Evolutionary conservation across 2,888 invertebrate genomes (phyloP), one percentile per base, ranked within the genome.

Genomic region (Copidosoma aretas): DNA sequence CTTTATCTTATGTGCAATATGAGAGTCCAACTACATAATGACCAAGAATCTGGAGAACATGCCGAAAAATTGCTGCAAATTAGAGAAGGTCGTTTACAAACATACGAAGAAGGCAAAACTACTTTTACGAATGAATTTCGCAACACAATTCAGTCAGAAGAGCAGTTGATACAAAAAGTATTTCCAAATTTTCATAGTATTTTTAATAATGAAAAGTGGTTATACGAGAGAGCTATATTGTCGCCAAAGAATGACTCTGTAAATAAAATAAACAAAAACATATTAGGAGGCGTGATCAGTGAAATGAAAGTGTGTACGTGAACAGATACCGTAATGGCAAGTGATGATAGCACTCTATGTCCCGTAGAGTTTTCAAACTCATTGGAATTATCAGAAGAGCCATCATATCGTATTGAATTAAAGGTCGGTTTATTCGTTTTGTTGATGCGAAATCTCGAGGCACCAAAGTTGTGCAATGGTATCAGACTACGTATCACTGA

Each of bases 381-480:
- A n/a, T n/a, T n/a, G n/a, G 8, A 32, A 32, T 32, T 32, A 32
- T 8, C 8, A 32, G 4, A 5, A 32, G 32, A 32, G 8, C 32
- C n/a, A n/a, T n/a, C n/a, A n/a, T n/a, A n/a, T n/a, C n/a, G n/a
- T n/a, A n/a, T n/a, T n/a, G n/a, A n/a, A n/a, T n/a, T n/a, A n/a
- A n/a, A n/a, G n/a, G n/a, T n/a, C n/a, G n/a, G n/a, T n/a, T n/a
- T n/a, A n/a, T n/a, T n/a, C n/a, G n/a, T n/a, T n/a, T n/a, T n/a
- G n/a, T n/a, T n/a, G n/a, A n/a, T n/a, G n/a, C n/a, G n/a, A n/a
- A n/a, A n/a, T n/a, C n/a, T n/a, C n/a, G n/a, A n/a, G n/a, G 32
- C 8, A 8, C 72, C 74, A 24, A 49, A 53, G 59, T 68, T 75
- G 22, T 75, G 73, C 60, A 75, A 73, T 59, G 68, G 73, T 12